Conservation (phyloP, 53 echinoderm and acorn worm genomes). For the Luidia sarsii region DNA sequence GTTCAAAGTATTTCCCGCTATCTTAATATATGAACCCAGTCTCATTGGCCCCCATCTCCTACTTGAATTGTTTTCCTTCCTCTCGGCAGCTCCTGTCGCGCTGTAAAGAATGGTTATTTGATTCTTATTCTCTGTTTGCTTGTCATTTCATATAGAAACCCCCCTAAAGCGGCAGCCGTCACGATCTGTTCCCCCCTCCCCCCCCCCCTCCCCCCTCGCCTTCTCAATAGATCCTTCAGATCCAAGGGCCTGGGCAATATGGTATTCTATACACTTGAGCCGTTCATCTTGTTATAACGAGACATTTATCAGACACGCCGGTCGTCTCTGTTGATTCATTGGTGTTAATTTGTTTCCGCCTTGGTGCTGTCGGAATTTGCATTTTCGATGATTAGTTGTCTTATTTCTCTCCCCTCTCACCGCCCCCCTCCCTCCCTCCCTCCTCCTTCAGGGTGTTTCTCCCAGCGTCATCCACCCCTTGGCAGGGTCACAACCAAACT, state of each 20-base stretch:
- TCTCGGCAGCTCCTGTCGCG: constrained; percentile 50
- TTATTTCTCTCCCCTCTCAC: constrained; percentile 12
- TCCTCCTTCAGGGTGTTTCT: background rate
- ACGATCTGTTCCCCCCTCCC: constrained; percentile 43
- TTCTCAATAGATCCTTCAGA: constrained; percentile 49
- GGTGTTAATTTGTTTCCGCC: constrained; percentile 63
- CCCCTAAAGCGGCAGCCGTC: constrained; percentile 48
- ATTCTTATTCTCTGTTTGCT: constrained; percentile 64
- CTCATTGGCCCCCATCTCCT: constrained; percentile 44
- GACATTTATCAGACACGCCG: constrained; percentile 58
- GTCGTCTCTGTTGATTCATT: constrained; percentile 55
- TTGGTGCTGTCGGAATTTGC: constrained; percentile 57
- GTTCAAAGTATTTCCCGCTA: constrained; percentile 50
- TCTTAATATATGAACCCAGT: constrained; percentile 39
- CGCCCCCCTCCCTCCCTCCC: background rate
- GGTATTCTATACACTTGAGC: constrained; percentile 56
- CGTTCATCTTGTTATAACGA: constrained; percentile 60
- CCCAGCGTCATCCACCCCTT: constrained; percentile 8
- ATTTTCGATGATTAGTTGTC: constrained; percentile 54
- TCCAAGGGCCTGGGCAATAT: constrained; percentile 53
- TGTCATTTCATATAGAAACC: constrained; percentile 18
- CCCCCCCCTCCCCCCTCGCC: too few species aligned
- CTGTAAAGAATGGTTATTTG: constrained; percentile 59
- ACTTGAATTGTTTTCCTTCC: constrained; percentile 57
- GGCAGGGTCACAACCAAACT: background rate